A percentile compares a stretch with the other conserved stretches of the same genome.
phyloP scores from a whole-genome alignment of 2,113 vertebrate species.

The Phalacrocorax pelagicus region DNA sequence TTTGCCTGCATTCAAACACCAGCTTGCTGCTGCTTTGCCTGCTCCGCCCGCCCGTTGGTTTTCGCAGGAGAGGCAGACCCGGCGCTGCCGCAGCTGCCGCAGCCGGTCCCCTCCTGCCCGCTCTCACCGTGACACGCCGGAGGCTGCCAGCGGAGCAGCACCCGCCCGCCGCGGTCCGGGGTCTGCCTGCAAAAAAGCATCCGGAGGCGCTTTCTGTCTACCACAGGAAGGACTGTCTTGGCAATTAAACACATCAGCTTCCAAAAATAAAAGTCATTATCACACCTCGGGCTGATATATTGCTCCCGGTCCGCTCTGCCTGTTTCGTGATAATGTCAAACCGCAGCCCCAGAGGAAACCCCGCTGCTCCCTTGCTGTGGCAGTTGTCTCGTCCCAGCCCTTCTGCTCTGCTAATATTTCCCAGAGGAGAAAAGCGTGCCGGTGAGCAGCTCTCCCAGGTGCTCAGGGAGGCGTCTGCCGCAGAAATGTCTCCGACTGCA shows the following conservation, averaged over 20 bases:
- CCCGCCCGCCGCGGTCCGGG: accelerated
- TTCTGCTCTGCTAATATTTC: neutral
- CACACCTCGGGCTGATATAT: neutral
- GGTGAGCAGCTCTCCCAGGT: neutral
- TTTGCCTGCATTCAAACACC: accelerated
- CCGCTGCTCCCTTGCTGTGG: neutral
- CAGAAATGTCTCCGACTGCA: neutral
- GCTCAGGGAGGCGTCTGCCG: accelerated
- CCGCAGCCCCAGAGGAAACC: neutral
- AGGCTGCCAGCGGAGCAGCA: neutral
- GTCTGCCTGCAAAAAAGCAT: neutral
- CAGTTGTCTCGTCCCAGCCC: neutral
- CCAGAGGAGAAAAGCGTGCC: neutral
- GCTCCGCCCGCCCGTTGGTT: accelerated
- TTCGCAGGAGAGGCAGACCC: neutral
- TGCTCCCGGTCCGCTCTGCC: neutral
- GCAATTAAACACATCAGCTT: neutral
- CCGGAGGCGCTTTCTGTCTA: neutral
- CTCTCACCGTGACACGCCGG: accelerated
- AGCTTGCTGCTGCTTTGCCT: neutral
- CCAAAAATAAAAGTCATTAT: neutral
- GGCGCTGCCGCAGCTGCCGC: neutral
- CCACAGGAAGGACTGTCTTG: neutral
- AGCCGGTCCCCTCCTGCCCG: neutral
- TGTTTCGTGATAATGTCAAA: neutral